Percentiles rank a stretch among this genome's conserved stretches.
These are phyloP conservation scores for Anastrepha ludens DNA, from an alignment of 1,140 invertebrate genomes.

Conservation along the genomic window DNA sequence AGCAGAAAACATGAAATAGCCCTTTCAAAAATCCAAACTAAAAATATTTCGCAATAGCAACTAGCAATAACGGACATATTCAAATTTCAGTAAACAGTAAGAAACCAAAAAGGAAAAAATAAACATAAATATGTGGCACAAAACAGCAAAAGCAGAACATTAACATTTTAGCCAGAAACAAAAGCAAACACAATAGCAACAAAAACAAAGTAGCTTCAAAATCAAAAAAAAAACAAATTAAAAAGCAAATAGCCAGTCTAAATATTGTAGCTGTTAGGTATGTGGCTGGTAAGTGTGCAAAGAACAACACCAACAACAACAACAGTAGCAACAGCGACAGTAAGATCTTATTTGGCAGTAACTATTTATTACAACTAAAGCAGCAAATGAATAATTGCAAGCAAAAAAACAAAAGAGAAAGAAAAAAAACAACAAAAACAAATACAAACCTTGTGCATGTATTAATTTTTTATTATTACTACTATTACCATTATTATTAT, in stretches of 20 bases:
- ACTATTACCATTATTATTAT: constrained; percentile 43
- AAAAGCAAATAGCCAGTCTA: constrained; percentile 12
- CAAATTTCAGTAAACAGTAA: background rate
- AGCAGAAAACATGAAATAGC: background rate
- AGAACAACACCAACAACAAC: background rate
- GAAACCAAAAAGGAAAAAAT: background rate
- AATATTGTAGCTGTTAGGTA: constrained; percentile 8
- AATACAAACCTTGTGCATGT: constrained; percentile 51
- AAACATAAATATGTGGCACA: background rate
- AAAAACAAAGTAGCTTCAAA: constrained; percentile 6
- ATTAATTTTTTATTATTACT: constrained; percentile 55
- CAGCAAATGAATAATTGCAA: background rate
- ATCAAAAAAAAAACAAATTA: constrained; percentile 23
- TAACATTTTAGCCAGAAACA: constrained; percentile 12
- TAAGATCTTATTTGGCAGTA: constrained; percentile 21
- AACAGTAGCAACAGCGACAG: background rate
- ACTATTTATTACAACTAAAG: constrained; percentile 45
- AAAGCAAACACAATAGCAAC: background rate
- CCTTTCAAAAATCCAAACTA: background rate
- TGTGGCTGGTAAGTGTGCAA: background rate
- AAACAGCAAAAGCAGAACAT: background rate
- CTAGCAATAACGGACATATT: too few species aligned
- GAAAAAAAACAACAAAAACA: constrained; percentile 3
- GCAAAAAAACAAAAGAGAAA: background rate
- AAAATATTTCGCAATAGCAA: background rate